phyloP scores from a whole-genome alignment of 2,888 invertebrate genomes.

The Chrysopilus asiliformis region DNA sequence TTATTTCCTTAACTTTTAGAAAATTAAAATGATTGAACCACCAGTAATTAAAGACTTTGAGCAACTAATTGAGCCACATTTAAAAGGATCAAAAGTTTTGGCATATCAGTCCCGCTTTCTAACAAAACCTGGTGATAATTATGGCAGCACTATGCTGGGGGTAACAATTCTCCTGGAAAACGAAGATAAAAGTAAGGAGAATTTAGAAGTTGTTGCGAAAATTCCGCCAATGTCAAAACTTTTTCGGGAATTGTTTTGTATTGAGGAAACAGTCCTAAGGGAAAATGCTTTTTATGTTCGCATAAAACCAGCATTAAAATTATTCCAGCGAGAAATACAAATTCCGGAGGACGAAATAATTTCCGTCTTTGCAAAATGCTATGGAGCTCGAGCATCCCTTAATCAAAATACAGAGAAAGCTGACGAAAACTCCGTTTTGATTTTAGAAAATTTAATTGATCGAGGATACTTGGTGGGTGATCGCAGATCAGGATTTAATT shows the following conservation, averaged over 20 bases:
- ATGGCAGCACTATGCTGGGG: constrained; percentile 44
- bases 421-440: constrained; percentile 42
- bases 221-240: constrained; percentile 42
- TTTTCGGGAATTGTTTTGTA: constrained; percentile 40
- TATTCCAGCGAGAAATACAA: constrained; percentile 38
- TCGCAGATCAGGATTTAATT: constrained; percentile 39
- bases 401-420: constrained; percentile 22
- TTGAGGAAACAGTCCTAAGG: constrained; percentile 41
- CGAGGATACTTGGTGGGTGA: constrained; percentile 40
- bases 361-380: constrained; percentile 40
- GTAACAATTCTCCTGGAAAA: constrained; percentile 28
- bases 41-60: constrained; percentile 26
- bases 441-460: constrained; percentile 43
- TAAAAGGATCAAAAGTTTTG: constrained; percentile 25
- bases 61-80: constrained; percentile 23
- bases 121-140: constrained; percentile 46
- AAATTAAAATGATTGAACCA: neutral
- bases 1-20: no score
- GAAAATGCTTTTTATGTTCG: constrained; percentile 42
- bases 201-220: constrained; percentile 42
- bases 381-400: constrained; percentile 40
- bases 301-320: constrained; percentile 37
- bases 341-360: constrained; percentile 33
- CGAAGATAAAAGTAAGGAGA: constrained; percentile 19
- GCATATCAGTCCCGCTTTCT: constrained; percentile 33